Base-by-base conservation (phyloP, 2,888 invertebrate species). In the Hypercompe scribonia region DNA sequence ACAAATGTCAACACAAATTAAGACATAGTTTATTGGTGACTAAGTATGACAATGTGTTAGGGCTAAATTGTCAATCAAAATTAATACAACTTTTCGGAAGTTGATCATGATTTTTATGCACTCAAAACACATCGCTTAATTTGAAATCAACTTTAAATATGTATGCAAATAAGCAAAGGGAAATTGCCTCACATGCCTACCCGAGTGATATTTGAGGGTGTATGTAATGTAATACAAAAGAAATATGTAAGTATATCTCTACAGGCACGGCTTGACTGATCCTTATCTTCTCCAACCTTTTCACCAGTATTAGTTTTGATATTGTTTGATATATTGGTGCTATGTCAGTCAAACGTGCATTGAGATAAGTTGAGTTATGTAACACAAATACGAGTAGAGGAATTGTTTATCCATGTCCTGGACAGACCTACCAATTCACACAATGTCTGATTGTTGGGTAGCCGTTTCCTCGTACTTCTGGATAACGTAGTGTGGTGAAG, bases 1-100 rank as follows among this genome's bases (percentile, higher is more conserved):
- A 68, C 73, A 73, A 79, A 80, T 79, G 81, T 70, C 80, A 73
- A 61, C 70, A 68, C 70, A 77, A 82, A 82, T 82, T 84, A 70
- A 84, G 82, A 72, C 67, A 78, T 84, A 63, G 31, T 69, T 61
- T 28, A 28, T 36, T 58, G 42, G 28, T 42, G n/a, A 58, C 54
- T 58, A 15, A 28, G 28, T 31, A 54, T 61, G 61, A 61, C 31
- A 18, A 61, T 61, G 61, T 28, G 5, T 18, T 61, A 8, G 28
- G 61, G 28, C 31, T 61, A 61, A 61, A 13, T 13, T 28, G 13
- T 58, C 61, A 61, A 18, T 28, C 28, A 18, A 31, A 61, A 31
- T 2, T 18, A 61, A 31, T 18, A 61, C 15, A 18, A 31, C 18
- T 28, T 58, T 18, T 31, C 18, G 18, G 28, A 58, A 28, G 3